phyloP scores from a whole-genome alignment of 2,113 vertebrate genomes.

The Todiramphus chloris region DNA sequence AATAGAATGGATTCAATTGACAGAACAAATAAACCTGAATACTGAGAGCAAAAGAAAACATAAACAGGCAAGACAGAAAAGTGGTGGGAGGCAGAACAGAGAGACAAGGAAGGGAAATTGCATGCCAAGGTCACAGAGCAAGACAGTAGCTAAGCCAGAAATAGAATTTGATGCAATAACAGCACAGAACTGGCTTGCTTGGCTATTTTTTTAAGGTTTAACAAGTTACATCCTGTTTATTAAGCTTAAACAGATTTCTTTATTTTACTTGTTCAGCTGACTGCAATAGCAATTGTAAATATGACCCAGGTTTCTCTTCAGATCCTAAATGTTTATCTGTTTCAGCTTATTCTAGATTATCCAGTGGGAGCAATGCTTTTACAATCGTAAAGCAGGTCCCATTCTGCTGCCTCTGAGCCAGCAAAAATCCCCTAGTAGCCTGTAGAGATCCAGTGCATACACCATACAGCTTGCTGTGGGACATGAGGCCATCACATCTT shows the following conservation, averaged over 20 bases:
- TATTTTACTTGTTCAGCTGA: constrained; percentile 36
- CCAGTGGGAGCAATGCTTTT: background rate
- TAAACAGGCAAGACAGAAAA: constrained; percentile 49
- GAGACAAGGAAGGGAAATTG: constrained; percentile 42
- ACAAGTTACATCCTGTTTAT: constrained; percentile 42
- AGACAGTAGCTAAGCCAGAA: constrained; percentile 49
- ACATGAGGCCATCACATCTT: rapidly evolving
- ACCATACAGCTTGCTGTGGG: background rate
- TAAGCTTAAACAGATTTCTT: background rate
- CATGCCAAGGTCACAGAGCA: constrained; percentile 39
- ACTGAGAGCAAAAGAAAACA: background rate
- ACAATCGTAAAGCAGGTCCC: background rate
- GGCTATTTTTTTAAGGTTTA: background rate
- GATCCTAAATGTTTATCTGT: background rate
- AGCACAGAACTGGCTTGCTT: background rate
- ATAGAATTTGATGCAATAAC: background rate
- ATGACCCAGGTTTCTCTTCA: background rate
- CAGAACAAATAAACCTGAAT: constrained; percentile 50
- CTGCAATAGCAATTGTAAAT: background rate
- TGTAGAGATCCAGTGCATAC: background rate
- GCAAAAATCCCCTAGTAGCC: background rate
- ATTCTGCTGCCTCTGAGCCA: background rate
- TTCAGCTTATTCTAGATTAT: background rate
- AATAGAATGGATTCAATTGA: constrained; percentile 25
- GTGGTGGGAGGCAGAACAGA: constrained; percentile 15